Conservation (phyloP, 2,113 vertebrate species). For the Myiozetetes cayanensis region DNA sequence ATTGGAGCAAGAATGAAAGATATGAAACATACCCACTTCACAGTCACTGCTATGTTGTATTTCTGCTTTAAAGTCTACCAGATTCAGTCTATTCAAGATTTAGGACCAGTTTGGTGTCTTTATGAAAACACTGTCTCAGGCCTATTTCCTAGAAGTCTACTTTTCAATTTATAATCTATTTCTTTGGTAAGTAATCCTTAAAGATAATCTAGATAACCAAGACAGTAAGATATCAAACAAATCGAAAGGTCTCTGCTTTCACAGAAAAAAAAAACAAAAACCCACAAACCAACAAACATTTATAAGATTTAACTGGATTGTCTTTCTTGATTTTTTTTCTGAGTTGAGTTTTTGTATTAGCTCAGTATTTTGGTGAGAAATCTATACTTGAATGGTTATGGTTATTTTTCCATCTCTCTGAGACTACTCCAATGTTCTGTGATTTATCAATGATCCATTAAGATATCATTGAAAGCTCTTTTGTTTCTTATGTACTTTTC, state of each 20-base stretch:
- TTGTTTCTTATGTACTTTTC: background rate
- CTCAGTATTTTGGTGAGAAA: too few species aligned
- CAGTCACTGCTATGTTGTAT: background rate
- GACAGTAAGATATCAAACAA: background rate
- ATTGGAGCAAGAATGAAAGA: background rate
- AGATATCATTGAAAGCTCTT: background rate
- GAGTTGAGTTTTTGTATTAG: too few species aligned
- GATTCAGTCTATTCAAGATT: background rate
- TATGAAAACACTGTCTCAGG: background rate
- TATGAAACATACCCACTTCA: background rate
- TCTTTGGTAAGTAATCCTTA: background rate
- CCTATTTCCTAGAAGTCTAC: background rate
- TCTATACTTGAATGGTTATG: background rate
- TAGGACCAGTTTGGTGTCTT: background rate
- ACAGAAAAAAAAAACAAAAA: background rate
- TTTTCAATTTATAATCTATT: background rate
- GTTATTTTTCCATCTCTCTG: background rate
- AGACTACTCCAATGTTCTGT: background rate
- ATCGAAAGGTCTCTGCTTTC: background rate
- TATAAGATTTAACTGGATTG: background rate
- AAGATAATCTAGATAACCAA: background rate
- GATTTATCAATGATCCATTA: background rate
- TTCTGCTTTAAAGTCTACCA: background rate
- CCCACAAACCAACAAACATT: background rate
- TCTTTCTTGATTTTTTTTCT: background rate